Evolutionary conservation across 2,888 invertebrate species (phyloP).

Genomic region (Piscicola geometra): DNA sequence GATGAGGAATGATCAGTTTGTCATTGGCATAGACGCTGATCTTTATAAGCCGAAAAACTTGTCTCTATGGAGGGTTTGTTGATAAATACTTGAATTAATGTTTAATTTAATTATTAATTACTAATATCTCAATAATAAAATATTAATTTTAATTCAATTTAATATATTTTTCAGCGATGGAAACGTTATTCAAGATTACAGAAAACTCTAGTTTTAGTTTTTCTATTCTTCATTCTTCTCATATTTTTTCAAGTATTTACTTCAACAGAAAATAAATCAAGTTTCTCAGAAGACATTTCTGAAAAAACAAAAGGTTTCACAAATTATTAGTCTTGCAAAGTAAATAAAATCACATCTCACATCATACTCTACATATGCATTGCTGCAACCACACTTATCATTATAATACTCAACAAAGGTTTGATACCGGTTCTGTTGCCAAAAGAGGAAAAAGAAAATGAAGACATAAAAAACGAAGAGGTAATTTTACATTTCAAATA

Average conservation of each 20-base stretch:
- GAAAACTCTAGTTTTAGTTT: conserved; percentile 47
- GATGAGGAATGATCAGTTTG: conserved; percentile 23
- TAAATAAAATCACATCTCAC: no score
- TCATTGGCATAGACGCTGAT: conserved; percentile 26
- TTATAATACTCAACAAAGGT: background rate
- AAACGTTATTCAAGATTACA: conserved; percentile 52
- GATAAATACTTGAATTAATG: no score
- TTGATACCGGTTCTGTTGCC: conserved; percentile 8
- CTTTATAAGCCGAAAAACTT: conserved; percentile 21
- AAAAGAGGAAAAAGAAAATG: conserved; percentile 63
- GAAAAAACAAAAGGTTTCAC: background rate
- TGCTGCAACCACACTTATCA: no score
- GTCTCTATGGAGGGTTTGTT: conserved; percentile 30
- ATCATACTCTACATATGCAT: no score
- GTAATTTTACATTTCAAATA: conserved; percentile 55
- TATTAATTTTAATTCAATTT: no score
- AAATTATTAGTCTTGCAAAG: no score
- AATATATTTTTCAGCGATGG: conserved; percentile 48
- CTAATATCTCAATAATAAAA: background rate
- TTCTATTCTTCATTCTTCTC: conserved; percentile 47
- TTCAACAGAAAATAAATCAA: conserved; percentile 43
- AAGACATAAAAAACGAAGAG: conserved; percentile 75
- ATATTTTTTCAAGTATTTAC: conserved; percentile 47
- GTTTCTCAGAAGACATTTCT: conserved; percentile 23
- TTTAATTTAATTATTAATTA: no score